A percentile compares a stretch with the other conserved stretches of the same genome.
phyloP scores from a whole-genome alignment of 2,888 invertebrate genomes.

The Cerastoderma edule region DNA sequence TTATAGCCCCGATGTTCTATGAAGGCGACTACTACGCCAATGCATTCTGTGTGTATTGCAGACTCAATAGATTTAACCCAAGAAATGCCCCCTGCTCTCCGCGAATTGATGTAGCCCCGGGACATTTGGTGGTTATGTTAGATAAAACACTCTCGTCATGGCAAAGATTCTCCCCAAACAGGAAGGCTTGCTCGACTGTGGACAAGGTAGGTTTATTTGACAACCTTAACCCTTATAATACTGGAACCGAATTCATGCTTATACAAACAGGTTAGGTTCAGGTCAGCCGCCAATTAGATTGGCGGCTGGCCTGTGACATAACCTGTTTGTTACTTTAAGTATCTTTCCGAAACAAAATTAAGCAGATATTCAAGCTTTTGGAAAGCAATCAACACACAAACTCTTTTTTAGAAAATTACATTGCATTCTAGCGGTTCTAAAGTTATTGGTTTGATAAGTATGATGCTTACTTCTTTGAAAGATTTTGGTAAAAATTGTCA shows the following conservation, averaged over 20 bases:
- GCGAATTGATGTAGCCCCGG: neutral
- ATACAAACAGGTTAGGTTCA: no score
- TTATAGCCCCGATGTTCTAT: neutral
- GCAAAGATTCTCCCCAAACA: neutral
- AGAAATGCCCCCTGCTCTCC: no score
- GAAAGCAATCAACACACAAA: no score
- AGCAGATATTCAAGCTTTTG: no score
- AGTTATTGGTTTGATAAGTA: neutral
- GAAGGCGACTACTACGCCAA: constrained; percentile 10
- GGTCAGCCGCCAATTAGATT: no score
- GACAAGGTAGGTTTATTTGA: neutral
- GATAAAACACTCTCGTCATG: neutral
- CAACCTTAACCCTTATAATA: neutral
- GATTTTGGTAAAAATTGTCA: neutral
- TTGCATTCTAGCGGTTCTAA: neutral
- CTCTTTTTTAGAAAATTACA: no score
- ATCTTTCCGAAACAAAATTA: no score
- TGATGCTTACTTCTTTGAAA: neutral
- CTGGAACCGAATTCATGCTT: neutral
- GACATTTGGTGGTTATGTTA: neutral
- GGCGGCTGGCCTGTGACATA: no score
- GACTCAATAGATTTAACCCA: no score
- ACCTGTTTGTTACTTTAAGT: no score
- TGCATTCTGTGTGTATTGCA: no score
- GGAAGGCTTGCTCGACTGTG: neutral